phyloP scores from a whole-genome alignment of 2,113 vertebrate species.

The Fregata magnificens region DNA sequence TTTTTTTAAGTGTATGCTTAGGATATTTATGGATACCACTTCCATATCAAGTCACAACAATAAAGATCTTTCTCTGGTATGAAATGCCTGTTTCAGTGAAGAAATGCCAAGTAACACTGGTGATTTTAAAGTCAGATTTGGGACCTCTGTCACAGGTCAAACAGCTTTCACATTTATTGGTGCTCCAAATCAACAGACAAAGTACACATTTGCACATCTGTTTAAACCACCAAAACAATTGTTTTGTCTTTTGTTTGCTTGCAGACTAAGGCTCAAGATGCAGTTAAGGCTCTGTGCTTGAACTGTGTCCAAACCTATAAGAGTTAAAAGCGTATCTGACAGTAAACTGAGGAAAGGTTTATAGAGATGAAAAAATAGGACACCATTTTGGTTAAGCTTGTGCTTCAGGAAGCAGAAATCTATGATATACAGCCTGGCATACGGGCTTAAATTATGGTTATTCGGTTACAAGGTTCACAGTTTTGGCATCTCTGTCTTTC shows the following conservation, averaged over 20 bases:
- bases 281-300: background rate
- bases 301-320: background rate
- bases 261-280: background rate
- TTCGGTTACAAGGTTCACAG: slow-evolving; percentile 19
- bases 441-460: slow-evolving; percentile 39
- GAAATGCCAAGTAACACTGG: background rate
- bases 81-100: background rate
- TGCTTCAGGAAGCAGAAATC: background rate
- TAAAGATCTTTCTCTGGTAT: background rate
- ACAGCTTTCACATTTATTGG: background rate
- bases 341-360: slow-evolving; percentile 17
- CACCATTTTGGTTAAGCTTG: background rate
- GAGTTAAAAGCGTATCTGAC: background rate
- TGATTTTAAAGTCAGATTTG: background rate
- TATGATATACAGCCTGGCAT: background rate
- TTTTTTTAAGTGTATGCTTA: background rate
- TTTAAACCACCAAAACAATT: slow-evolving; percentile 17
- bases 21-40: background rate
- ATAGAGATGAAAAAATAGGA: background rate
- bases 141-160: background rate
- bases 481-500: slow-evolving; percentile 22
- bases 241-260: slow-evolving; percentile 48
- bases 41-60: background rate
- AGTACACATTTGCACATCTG: background rate
- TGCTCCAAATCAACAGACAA: slow-evolving; percentile 10